Evolutionary conservation across 2,113 vertebrate species (phyloP).

Genomic region (Elgaria multicarinata): DNA sequence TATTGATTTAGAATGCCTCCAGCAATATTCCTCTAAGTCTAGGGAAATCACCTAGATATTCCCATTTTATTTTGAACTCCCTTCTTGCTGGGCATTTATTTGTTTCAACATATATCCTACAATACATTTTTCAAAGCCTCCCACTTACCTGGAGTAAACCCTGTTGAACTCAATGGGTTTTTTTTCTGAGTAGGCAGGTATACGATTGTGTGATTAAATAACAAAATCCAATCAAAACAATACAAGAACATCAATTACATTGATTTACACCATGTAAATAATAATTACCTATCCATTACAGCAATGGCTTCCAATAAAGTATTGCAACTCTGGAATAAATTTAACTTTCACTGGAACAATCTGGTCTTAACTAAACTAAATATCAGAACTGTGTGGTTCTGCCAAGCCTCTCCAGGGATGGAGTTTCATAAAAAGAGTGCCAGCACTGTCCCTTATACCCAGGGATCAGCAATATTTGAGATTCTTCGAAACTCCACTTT

Average conservation of each 20-base stretch:
- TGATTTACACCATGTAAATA: no score
- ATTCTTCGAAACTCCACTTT: no score
- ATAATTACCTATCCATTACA: neutral
- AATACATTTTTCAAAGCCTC: neutral
- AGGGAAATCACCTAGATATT: neutral
- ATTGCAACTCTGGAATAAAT: neutral
- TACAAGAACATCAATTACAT: neutral
- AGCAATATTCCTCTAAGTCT: neutral
- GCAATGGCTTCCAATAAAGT: neutral
- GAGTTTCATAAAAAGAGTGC: neutral
- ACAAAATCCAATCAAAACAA: neutral
- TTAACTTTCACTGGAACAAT: neutral
- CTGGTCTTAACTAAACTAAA: neutral
- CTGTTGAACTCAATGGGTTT: no score
- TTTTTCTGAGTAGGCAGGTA: neutral
- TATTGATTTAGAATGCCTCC: neutral
- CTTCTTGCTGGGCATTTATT: neutral
- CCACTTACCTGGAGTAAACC: neutral
- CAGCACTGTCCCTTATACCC: neutral
- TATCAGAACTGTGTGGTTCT: neutral
- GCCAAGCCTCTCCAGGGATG: neutral
- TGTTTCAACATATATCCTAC: neutral
- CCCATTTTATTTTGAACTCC: neutral
- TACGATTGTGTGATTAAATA: neutral
- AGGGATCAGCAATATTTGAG: no score